Evolutionary conservation across 2,888 invertebrate species (phyloP), one percentile per base, ranked within the genome.

Genomic region (Brenthis daphne): DNA sequence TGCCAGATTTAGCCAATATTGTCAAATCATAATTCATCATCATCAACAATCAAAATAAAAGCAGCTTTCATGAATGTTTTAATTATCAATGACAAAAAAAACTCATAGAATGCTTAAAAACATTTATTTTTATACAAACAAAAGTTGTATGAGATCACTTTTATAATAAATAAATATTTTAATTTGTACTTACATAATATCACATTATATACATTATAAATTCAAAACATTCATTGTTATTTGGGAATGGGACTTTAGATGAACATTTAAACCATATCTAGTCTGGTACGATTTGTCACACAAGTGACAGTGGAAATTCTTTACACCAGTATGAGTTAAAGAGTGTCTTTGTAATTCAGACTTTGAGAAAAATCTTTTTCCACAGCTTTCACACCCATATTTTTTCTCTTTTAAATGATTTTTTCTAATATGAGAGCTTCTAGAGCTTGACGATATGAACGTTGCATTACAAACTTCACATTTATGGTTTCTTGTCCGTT

Each of bases 261-360:
- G 93, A 0, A 92, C 90, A 83, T 92, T 93, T 55, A 93, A 77
- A 0, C 93, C 93, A 56, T 93, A 90, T 69, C 90, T 85, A 48
- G 91, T 92, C 76, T 92, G 92, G 73, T 93, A 93, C 0, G 92
- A 90, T 60, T 93, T 93, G 67, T 90, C 88, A 80, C 93, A 93
- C 53, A 90, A 70, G 74, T 92, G 88, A 70, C 93, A 93, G 68
- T 92, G 91, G 67, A 90, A 93, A 64, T 93, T 92, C 73, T 93
- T 93, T 0, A 89, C 90, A 0, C 92, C 93, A 0, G 92, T 92
- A 66, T 93, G 93, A 0, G 91, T 91, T 11, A 93, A 73, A 0
- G 85, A 88, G 79, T 93, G 93, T 63, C 92, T 80, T 67, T 90
- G 88, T 58, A 93, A 75, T 70, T 92, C 92, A 0, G 90, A 92